Evolutionary conservation across 35 echinoderm and acorn worm species (phyloP).

Genomic region (Ophiothrix spiculata): DNA sequence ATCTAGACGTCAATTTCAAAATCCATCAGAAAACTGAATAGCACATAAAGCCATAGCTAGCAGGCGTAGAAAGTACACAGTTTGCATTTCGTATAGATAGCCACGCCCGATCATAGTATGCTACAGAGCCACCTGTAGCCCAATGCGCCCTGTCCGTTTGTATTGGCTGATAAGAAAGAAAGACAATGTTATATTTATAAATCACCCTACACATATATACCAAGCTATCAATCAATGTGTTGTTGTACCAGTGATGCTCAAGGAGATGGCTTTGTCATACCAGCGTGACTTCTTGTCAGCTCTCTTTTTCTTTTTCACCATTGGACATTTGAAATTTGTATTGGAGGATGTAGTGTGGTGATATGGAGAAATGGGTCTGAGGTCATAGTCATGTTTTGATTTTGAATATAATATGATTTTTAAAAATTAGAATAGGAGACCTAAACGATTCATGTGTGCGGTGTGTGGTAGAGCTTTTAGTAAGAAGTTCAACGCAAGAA

Average conservation of each 20-base stretch:
- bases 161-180: background rate
- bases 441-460: too few species aligned
- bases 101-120: background rate
- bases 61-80: background rate
- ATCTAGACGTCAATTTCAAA: background rate
- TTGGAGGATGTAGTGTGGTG: too few species aligned
- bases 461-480: too few species aligned
- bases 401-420: too few species aligned
- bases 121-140: background rate
- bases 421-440: too few species aligned
- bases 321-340: too few species aligned
- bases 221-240: background rate
- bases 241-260: background rate
- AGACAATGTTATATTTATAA: slow-evolving; percentile 10
- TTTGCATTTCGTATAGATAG: background rate
- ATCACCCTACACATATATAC: background rate
- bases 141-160: background rate
- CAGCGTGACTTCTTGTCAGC: too few species aligned
- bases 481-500: too few species aligned
- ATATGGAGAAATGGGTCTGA: too few species aligned
- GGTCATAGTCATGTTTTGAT: too few species aligned
- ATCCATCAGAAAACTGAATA: background rate
- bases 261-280: too few species aligned
- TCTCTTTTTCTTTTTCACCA: too few species aligned
- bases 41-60: background rate